Conservation (phyloP, 2,797 vertebrate genomes). For the Balearica regulorum region DNA sequence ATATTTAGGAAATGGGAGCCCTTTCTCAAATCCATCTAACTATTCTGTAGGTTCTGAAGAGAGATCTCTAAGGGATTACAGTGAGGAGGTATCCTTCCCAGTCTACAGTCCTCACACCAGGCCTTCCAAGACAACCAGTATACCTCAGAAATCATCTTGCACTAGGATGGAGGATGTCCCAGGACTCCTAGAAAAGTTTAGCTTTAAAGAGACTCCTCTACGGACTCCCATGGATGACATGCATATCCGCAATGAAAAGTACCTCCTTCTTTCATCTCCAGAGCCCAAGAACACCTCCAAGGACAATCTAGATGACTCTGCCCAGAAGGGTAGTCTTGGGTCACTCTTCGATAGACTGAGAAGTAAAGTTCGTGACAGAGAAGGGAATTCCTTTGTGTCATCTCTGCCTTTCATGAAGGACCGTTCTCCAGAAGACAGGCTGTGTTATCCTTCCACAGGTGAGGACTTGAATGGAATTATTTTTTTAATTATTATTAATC, state of each 20-base stretch:
- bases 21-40: neutral
- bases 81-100: neutral
- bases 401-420: neutral
- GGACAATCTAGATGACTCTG: neutral
- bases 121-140: neutral
- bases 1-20: neutral
- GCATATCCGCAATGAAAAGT: slow-evolving; percentile 53
- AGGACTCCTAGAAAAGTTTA: slow-evolving; percentile 74
- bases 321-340: slow-evolving; percentile 65
- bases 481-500: neutral
- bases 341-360: slow-evolving; percentile 75
- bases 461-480: neutral
- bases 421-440: neutral
- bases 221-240: slow-evolving; percentile 16
- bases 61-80: neutral
- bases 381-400: neutral
- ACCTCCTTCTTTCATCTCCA: slow-evolving; percentile 79
- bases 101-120: slow-evolving; percentile 11
- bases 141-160: neutral
- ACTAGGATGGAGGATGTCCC: slow-evolving; percentile 73
- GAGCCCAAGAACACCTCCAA: slow-evolving; percentile 69
- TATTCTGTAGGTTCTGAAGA: neutral
- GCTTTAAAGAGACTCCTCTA: slow-evolving; percentile 61
- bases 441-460: neutral
- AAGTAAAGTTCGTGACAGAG: slow-evolving; percentile 7